phyloP scores from a whole-genome alignment of 1,140 invertebrate species.

The Sycophila sp. region DNA sequence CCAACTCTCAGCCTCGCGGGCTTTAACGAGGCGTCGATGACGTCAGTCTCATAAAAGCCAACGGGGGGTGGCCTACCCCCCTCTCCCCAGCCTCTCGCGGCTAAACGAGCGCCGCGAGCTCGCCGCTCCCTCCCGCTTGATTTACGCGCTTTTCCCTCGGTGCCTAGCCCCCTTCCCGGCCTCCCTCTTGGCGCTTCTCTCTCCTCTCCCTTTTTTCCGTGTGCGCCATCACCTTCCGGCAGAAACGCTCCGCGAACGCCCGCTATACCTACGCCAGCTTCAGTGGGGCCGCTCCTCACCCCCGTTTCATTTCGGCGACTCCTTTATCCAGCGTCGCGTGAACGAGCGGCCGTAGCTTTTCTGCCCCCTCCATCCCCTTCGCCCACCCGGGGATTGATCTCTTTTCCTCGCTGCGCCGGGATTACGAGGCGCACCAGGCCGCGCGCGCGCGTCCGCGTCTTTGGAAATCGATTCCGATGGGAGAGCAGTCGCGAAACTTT shows the following conservation, averaged over 20 bases:
- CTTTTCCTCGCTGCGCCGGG: no score
- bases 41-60: slow-evolving; percentile 46
- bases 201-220: neutral
- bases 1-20: neutral
- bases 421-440: no score
- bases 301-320: neutral
- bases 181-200: neutral
- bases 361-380: no score
- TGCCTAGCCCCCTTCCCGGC: neutral
- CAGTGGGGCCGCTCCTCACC: no score
- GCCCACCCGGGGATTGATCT: no score
- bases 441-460: no score
- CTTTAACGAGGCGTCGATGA: slow-evolving; percentile 46
- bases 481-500: no score
- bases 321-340: no score
- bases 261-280: no score
- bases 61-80: neutral
- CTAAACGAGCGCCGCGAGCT: neutral
- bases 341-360: no score
- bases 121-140: neutral
- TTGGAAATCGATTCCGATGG: no score
- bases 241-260: no score
- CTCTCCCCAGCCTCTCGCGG: neutral
- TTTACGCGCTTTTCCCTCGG: slow-evolving; percentile 11
- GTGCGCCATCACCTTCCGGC: neutral